Evolutionary conservation across 2,888 invertebrate species (phyloP).

Genomic region (Trimorus sp.): DNA sequence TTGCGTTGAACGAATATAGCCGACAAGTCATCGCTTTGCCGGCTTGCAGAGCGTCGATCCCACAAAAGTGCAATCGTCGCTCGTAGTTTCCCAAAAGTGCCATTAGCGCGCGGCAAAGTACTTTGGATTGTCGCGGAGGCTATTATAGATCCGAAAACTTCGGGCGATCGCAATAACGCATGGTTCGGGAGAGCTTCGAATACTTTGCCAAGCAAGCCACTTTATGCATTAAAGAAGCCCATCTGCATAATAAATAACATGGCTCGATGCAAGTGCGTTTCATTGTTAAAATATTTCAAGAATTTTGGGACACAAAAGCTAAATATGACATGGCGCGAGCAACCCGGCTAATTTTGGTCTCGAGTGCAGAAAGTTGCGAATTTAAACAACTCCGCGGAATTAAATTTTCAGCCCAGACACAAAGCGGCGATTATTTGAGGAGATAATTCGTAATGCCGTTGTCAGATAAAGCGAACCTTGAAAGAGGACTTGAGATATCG

Average conservation of each 20-base stretch:
- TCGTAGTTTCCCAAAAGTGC: conserved; percentile 72
- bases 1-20: conserved; percentile 63
- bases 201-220: conserved; percentile 57
- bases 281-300: conserved; percentile 47
- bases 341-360: conserved; percentile 20
- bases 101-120: conserved; percentile 73
- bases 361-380: conserved; percentile 2
- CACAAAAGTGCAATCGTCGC: conserved; percentile 68
- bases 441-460: conserved; percentile 42
- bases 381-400: conserved; percentile 35
- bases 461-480: conserved; percentile 27
- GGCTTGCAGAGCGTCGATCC: conserved; percentile 58
- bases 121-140: conserved; percentile 70
- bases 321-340: conserved; percentile 4
- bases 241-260: conserved; percentile 54
- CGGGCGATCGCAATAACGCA: conserved; percentile 73
- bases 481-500: conserved; percentile 34
- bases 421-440: conserved; percentile 35
- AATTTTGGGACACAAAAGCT: conserved; percentile 17
- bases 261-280: conserved; percentile 43
- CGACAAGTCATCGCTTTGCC: conserved; percentile 54
- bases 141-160: conserved; percentile 74
- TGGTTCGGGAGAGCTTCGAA: conserved; percentile 57
- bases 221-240: conserved; percentile 60
- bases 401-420: conserved; percentile 29